Conservation (phyloP, 2,888 invertebrate species). For the Bimastos eiseni region DNA sequence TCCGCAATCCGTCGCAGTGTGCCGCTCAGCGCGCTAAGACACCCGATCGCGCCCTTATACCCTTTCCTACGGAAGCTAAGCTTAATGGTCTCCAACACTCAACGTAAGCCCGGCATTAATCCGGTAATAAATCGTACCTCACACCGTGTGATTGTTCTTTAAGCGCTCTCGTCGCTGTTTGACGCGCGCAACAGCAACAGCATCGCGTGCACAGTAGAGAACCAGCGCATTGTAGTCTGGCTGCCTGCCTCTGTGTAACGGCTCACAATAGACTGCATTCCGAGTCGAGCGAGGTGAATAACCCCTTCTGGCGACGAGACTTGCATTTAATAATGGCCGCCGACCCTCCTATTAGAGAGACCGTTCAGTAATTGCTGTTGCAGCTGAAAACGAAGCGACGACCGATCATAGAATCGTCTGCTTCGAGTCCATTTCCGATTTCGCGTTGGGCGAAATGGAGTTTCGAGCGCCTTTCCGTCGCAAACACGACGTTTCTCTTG, state of each 20-base stretch:
- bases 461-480: neutral
- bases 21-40: neutral
- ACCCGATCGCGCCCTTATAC: too few species aligned
- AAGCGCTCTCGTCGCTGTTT: neutral
- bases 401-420: neutral
- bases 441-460: neutral
- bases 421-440: neutral
- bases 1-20: neutral
- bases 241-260: neutral
- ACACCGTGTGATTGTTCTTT: neutral
- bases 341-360: neutral
- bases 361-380: neutral
- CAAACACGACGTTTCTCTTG: neutral
- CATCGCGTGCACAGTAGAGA: neutral
- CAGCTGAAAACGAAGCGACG: neutral
- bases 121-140: slow-evolving; percentile 5
- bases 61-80: neutral
- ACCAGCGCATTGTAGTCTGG: slow-evolving; percentile 13
- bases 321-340: neutral
- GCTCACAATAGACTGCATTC: neutral
- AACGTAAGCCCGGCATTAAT: slow-evolving; percentile 2
- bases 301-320: neutral
- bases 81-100: neutral
- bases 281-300: neutral
- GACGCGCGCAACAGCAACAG: neutral